A percentile compares a stretch with the other conserved stretches of the same genome.
These are phyloP conservation scores for Chymomyza procnemis DNA, from an alignment of 2,888 invertebrate species.

Conservation along the genomic window DNA sequence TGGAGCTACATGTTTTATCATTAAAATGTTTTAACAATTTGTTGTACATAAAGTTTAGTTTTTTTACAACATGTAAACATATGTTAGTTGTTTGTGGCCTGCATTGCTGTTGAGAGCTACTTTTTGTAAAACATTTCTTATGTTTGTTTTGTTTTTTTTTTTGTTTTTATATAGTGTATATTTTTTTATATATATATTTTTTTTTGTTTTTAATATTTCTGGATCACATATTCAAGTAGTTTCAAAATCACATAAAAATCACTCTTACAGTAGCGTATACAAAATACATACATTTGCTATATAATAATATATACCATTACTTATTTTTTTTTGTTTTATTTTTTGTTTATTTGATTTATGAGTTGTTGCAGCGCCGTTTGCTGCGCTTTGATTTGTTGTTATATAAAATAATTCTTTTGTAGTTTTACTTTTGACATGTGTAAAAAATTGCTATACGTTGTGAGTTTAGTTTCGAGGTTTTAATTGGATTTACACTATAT, in stretches of 20 bases:
- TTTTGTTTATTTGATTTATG: not conserved
- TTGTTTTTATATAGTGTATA: conserved; percentile 22
- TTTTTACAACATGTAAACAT: conserved; percentile 12
- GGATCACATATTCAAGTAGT: conserved; percentile 74
- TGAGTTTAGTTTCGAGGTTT: not conserved
- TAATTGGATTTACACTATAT: conserved; percentile 19
- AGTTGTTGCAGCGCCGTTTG: not conserved
- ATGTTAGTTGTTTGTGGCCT: conserved; percentile 31
- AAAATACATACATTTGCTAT: conserved; percentile 64
- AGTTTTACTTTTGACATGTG: not conserved
- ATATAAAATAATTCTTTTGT: not conserved
- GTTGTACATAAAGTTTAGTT: conserved; percentile 54
- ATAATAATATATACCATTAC: conserved; percentile 28
- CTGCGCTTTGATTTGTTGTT: not conserved
- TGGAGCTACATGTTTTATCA: conserved; percentile 47
- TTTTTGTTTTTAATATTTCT: conserved; percentile 52
- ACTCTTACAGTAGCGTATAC: conserved; percentile 74
- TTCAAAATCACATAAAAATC: conserved; percentile 73
- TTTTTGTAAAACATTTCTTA: conserved; percentile 31
- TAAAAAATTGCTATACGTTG: not conserved
- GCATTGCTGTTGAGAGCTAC: conserved; percentile 48
- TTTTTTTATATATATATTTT: conserved; percentile 23
- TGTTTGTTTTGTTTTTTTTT: conserved; percentile 25
- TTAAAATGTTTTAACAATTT: conserved; percentile 24
- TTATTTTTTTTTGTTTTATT: not conserved